Evolutionary conservation across 2,797 vertebrate genomes (phyloP).

Genomic region (Sebastes alutus): DNA sequence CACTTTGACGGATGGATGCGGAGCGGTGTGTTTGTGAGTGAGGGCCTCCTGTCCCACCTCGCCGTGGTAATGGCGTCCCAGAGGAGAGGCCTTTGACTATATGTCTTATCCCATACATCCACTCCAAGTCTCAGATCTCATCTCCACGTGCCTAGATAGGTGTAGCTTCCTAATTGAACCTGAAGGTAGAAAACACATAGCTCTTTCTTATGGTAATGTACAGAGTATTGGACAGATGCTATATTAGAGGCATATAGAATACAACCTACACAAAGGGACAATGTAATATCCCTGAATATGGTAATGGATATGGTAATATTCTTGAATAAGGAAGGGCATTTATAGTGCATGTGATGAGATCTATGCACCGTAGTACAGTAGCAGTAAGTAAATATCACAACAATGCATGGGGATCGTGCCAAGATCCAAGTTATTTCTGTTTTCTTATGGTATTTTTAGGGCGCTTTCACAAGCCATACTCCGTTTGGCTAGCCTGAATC

Average conservation of each 20-base stretch:
- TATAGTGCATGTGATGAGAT: background rate
- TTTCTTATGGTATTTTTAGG: background rate
- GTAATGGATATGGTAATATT: constrained; percentile 36
- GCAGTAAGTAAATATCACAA: background rate
- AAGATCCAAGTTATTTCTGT: background rate
- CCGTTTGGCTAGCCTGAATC: too few species aligned
- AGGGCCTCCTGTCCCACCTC: constrained; percentile 54
- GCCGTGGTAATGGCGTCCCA: constrained; percentile 63
- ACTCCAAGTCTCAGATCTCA: constrained; percentile 28
- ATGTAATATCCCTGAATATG: constrained; percentile 30
- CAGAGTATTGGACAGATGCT: constrained; percentile 28
- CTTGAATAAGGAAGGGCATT: background rate
- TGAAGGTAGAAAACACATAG: constrained; percentile 53
- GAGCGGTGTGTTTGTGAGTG: constrained; percentile 40
- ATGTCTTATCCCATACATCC: constrained; percentile 57
- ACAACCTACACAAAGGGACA: constrained; percentile 27
- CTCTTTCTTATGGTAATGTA: constrained; percentile 68
- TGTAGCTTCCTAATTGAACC: constrained; percentile 47
- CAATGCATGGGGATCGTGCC: background rate
- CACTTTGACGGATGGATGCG: constrained; percentile 66
- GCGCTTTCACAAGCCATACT: too few species aligned
- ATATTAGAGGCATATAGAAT: constrained; percentile 37
- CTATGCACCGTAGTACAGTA: background rate
- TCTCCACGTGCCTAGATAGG: constrained; percentile 20
- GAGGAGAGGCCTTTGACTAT: constrained; percentile 57